These are phyloP conservation scores for Tauraco hartlaubi DNA, from an alignment of 2,797 vertebrate genomes.

Conservation along the genomic window DNA sequence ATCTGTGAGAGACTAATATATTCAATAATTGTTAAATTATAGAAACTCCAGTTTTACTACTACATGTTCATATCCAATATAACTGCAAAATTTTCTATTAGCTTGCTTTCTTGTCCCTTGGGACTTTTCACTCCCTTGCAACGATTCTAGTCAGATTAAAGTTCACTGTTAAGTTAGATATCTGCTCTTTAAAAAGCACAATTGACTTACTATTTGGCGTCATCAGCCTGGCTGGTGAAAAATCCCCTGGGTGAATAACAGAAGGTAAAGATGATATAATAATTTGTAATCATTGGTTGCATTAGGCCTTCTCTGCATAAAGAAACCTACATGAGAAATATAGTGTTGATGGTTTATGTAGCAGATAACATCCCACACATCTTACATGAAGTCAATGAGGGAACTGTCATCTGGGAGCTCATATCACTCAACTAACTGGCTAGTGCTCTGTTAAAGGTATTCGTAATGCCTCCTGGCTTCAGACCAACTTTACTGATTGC, in stretches of 20 bases:
- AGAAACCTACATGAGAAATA: not conserved
- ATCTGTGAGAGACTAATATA: not conserved
- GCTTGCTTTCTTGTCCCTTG: not conserved
- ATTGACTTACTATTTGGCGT: not conserved
- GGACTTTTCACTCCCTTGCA: not conserved
- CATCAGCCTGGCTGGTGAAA: not conserved
- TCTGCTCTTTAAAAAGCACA: not conserved
- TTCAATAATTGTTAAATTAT: not conserved
- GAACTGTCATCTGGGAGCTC: not conserved
- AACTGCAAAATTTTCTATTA: not conserved
- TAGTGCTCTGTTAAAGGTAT: not conserved
- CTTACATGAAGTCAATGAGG: not conserved
- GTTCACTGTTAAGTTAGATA: not conserved
- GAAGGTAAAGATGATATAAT: not conserved
- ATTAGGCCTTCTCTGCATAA: not conserved
- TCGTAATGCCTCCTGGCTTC: not conserved
- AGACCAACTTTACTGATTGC: not conserved
- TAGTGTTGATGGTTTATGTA: not conserved
- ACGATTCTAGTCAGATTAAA: not conserved
- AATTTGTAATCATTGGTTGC: not conserved
- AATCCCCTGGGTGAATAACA: not conserved
- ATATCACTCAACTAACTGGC: not conserved
- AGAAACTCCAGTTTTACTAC: not conserved
- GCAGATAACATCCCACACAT: not conserved
- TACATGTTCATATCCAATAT: not conserved